Evolutionary conservation across 2,888 invertebrate genomes (phyloP).

Genomic region (Gastrophysa polygoni): DNA sequence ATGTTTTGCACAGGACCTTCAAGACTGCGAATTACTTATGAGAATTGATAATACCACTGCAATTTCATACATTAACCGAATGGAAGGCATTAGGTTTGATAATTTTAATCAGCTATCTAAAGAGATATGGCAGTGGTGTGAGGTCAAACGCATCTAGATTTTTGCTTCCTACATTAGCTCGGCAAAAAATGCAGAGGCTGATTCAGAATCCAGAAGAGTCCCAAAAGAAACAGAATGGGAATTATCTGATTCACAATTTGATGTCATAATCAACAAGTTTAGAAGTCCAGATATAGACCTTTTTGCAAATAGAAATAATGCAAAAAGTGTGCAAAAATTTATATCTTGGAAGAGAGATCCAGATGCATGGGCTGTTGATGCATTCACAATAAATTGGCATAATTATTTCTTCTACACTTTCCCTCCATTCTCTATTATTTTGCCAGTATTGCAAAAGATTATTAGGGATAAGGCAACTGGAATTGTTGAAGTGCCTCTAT

Average conservation of each 20-base stretch:
- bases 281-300: conserved; percentile 9
- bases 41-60: conserved; percentile 40
- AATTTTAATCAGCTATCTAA: conserved; percentile 31
- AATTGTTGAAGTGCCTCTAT: no score
- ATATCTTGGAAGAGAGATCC: conserved; percentile 44
- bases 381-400: conserved; percentile 39
- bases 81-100: conserved; percentile 25
- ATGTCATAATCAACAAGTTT: neutral
- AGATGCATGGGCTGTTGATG: conserved; percentile 37
- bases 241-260: neutral
- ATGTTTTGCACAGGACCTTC: conserved; percentile 31
- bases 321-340: conserved; percentile 41
- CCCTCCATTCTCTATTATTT: no score
- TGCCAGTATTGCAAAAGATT: no score
- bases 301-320: conserved; percentile 17
- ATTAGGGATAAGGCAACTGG: no score
- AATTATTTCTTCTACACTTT: neutral
- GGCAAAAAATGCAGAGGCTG: conserved; percentile 9
- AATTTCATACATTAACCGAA: no score
- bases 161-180: conserved; percentile 40
- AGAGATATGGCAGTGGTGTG: conserved; percentile 39
- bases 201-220: neutral
- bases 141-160: conserved; percentile 32
- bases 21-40: conserved; percentile 28
- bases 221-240: conserved; percentile 2